Conservation (phyloP, 2,888 invertebrate species). For the Diplolepis rosae region DNA sequence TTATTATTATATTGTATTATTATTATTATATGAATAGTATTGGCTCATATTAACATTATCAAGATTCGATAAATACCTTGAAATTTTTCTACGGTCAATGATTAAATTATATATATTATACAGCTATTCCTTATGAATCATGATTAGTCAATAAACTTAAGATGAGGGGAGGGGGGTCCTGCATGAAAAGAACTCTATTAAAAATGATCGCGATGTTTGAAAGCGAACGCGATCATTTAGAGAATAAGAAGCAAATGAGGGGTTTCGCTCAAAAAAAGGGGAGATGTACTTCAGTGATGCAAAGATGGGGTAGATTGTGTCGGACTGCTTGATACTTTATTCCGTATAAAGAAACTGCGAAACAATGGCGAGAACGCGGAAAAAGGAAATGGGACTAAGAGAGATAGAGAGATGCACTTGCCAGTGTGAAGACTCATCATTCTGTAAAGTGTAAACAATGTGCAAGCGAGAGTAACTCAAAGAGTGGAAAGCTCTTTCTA, state of each 20-base stretch:
- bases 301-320: slow-evolving; percentile 67
- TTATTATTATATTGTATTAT: no score
- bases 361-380: slow-evolving; percentile 70
- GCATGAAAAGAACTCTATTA: background rate
- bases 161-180: background rate
- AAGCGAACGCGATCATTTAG: slow-evolving; percentile 33
- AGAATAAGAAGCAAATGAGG: slow-evolving; percentile 38
- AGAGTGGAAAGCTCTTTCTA: slow-evolving; percentile 53
- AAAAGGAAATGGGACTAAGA: slow-evolving; percentile 69
- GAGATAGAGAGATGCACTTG: slow-evolving; percentile 57
- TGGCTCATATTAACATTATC: no score
- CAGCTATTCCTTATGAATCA: background rate
- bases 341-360: slow-evolving; percentile 69
- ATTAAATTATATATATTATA: background rate
- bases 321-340: slow-evolving; percentile 71
- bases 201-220: slow-evolving; percentile 23
- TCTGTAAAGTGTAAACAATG: slow-evolving; percentile 69
- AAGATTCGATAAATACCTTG: background rate
- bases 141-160: background rate
- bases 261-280: slow-evolving; percentile 31
- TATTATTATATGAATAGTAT: no score
- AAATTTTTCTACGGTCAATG: background rate
- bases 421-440: slow-evolving; percentile 72
- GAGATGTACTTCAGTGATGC: slow-evolving; percentile 41
- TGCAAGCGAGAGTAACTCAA: slow-evolving; percentile 66